Base-by-base conservation (phyloP, 2,888 invertebrate species). In the Phyllotreta cruciferae region DNA sequence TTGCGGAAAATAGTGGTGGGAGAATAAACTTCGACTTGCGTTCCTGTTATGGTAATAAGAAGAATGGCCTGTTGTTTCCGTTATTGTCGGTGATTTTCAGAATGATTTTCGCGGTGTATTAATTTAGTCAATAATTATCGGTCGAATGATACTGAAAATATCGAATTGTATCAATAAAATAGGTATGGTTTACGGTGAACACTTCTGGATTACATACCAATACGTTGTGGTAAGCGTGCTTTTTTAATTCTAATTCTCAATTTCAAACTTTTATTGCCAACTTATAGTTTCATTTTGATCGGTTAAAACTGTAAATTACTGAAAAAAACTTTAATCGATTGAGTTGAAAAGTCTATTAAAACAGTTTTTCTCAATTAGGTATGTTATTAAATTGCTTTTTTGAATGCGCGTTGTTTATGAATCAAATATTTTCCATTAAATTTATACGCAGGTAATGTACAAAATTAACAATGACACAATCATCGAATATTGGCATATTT, bases 151-250 rank as follows among this genome's bases (percentile, higher is more conserved):
- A 52, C 62, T 58, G 50, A 60, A 56, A 63, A 54, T 53, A 53
- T 60, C 38, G 11, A 50, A 49, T 52, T 52, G 39, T 62, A 56
- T 63, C 42, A 37, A 54, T 49, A 50, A 45, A 49, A 44, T 44
- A 57, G 62, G 60, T 60, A 64, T 67, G 62, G 36, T 67, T 61
- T 36, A 50, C 61, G 41, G 61, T 65, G 67, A 38, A 39, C 38
- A 41, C 54, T 61, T 53, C 47, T 58, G 63, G 67, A 65, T 63
- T 57, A 55, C 42, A 60, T 14, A 63, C 56, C 55, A 50, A 56
- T 49, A 52, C 55, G 9, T 49, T 61, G 49, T 49, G 67, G 67
- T 67, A 65, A 67, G 65, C 39, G n/a, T 56, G 11, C 35, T 60
- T 42, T 44, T 49, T 49, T 24, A 24, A 11, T 56, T 47, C 54